These are phyloP conservation scores for Nannobrachium achirus DNA, from an alignment of 2,113 vertebrate genomes.

Conservation along the genomic window DNA sequence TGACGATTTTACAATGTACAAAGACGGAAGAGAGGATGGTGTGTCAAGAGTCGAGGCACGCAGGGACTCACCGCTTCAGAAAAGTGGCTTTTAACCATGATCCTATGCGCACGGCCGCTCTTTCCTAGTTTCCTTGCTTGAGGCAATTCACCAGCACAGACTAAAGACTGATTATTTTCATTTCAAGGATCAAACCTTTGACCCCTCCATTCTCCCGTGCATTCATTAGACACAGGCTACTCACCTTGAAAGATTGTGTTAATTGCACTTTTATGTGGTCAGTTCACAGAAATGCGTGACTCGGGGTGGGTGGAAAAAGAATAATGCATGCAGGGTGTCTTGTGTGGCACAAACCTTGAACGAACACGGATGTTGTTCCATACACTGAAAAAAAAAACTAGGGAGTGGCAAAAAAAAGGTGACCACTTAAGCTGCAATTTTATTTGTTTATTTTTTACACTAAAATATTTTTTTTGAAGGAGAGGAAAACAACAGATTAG, in stretches of 20 bases:
- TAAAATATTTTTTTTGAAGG: too few species aligned
- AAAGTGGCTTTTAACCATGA: constrained; percentile 1
- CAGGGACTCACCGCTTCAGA: constrained; percentile 10
- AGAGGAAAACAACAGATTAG: too few species aligned
- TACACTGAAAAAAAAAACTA: too few species aligned
- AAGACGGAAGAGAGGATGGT: neutral
- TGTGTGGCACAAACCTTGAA: too few species aligned
- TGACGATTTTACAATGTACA: neutral
- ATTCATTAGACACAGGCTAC: constrained; percentile 23
- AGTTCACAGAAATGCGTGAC: neutral
- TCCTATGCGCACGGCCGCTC: constrained; percentile 1
- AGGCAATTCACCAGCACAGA: constrained; percentile 15
- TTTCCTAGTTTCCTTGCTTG: constrained; percentile 22
- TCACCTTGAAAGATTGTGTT: constrained; percentile 18
- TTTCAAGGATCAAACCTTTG: constrained; percentile 32
- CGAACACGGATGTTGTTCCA: too few species aligned
- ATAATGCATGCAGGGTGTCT: neutral
- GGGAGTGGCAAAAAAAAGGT: too few species aligned
- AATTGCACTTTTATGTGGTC: constrained; percentile 24
- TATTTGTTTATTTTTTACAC: too few species aligned
- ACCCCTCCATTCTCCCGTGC: constrained; percentile 21
- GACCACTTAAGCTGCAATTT: too few species aligned
- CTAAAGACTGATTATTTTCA: neutral
- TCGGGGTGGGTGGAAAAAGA: neutral
- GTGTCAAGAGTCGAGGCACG: too few species aligned